These are phyloP conservation scores for Chironomus tepperi DNA, from an alignment of 1,140 invertebrate species.

Conservation along the genomic window DNA sequence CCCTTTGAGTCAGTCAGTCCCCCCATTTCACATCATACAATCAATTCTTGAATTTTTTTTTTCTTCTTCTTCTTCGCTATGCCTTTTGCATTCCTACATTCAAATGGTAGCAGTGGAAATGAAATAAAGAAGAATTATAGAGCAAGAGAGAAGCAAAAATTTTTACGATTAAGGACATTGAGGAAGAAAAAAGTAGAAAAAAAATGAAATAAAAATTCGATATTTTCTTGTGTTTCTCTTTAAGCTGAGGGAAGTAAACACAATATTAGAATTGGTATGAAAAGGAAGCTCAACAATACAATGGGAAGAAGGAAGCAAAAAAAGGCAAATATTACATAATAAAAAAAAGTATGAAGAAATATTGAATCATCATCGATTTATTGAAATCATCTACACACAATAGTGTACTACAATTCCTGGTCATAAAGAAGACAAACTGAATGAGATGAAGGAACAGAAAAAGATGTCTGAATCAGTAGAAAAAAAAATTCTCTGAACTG, in stretches of 20 bases:
- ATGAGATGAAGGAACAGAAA: too few species aligned
- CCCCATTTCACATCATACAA: too few species aligned
- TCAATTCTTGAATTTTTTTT: too few species aligned
- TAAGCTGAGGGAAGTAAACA: neutral
- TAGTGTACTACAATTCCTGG: neutral
- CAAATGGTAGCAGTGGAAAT: too few species aligned
- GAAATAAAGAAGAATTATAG: too few species aligned
- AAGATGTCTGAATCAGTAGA: neutral
- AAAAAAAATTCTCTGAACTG: neutral
- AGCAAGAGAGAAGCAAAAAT: neutral
- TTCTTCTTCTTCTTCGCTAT: too few species aligned
- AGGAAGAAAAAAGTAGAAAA: too few species aligned
- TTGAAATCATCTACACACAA: neutral
- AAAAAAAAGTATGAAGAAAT: neutral
- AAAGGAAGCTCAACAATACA: neutral
- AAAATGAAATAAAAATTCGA: too few species aligned
- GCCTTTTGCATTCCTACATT: too few species aligned
- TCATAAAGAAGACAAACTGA: too few species aligned
- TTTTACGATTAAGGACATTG: too few species aligned
- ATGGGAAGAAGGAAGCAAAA: neutral
- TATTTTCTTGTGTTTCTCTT: neutral
- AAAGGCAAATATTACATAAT: neutral
- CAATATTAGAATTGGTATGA: neutral
- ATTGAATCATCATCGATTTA: conserved; percentile 24
- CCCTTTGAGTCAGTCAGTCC: too few species aligned